These are phyloP conservation scores for Saiga tatarica DNA, from an alignment of 2,113 vertebrate species.

Conservation along the genomic window DNA sequence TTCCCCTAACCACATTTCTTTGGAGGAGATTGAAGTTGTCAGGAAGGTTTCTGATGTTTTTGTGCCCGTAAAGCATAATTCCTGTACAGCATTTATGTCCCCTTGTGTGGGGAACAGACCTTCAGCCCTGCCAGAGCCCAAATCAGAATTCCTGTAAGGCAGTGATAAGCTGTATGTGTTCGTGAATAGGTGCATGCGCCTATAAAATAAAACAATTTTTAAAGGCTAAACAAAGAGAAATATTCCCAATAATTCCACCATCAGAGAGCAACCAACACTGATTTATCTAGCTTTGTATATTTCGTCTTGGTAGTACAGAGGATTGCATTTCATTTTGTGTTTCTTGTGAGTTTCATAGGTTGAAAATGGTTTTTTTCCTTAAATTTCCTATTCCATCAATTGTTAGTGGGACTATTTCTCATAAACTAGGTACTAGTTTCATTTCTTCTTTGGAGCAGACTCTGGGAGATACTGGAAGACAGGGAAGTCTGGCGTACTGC, in stretches of 20 bases:
- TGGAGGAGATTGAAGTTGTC: no score
- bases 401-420: background rate
- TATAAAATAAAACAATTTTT: background rate
- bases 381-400: background rate
- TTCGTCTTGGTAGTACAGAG: background rate
- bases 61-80: background rate
- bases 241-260: background rate
- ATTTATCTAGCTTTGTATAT: background rate
- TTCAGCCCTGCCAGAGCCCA: background rate
- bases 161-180: rapidly evolving
- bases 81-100: background rate
- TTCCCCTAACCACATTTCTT: background rate
- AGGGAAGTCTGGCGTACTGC: background rate
- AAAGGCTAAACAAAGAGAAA: background rate
- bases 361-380: background rate
- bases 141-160: background rate
- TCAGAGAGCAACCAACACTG: background rate
- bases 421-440: background rate
- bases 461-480: background rate
- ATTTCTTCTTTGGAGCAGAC: background rate
- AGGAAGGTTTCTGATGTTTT: background rate
- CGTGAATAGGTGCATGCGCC: rapidly evolving
- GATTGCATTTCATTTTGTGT: rapidly evolving
- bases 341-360: background rate
- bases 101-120: background rate